These are phyloP conservation scores for Pica pica DNA, from an alignment of 2,113 vertebrate genomes.

Conservation along the genomic window DNA sequence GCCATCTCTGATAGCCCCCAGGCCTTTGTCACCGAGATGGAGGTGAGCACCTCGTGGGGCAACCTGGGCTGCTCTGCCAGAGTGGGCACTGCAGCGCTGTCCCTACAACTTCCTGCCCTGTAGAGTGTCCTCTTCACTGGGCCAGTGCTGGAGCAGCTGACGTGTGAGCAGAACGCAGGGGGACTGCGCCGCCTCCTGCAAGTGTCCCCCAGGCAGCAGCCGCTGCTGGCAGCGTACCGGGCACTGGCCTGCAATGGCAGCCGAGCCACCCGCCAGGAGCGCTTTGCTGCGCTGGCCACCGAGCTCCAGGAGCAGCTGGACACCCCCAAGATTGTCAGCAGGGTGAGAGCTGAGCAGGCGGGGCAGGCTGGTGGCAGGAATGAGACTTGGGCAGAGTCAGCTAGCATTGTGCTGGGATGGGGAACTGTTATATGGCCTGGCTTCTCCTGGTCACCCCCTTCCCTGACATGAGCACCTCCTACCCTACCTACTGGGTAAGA, in stretches of 20 bases:
- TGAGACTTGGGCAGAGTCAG: neutral
- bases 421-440: neutral
- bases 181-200: conserved; percentile 74
- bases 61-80: neutral
- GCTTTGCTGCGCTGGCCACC: conserved; percentile 77
- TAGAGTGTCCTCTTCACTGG: conserved; percentile 81
- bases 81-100: accelerated
- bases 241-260: conserved; percentile 69
- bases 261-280: conserved; percentile 52
- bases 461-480: neutral
- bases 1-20: conserved; percentile 60
- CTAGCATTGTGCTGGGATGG: accelerated
- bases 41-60: conserved; percentile 49
- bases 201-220: conserved; percentile 67
- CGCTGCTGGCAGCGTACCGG: conserved; percentile 70
- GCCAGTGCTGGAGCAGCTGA: conserved; percentile 80
- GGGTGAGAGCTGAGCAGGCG: conserved; percentile 64
- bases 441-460: neutral
- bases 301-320: conserved; percentile 86
- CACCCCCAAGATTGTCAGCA: conserved; percentile 68
- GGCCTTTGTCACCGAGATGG: conserved; percentile 69
- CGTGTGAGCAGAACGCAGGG: conserved; percentile 70
- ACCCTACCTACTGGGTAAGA: neutral
- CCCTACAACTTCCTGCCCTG: neutral
- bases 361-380: neutral